These are phyloP conservation scores for Mamestra brassicae DNA, from an alignment of 2,888 invertebrate species.

Conservation along the genomic window DNA sequence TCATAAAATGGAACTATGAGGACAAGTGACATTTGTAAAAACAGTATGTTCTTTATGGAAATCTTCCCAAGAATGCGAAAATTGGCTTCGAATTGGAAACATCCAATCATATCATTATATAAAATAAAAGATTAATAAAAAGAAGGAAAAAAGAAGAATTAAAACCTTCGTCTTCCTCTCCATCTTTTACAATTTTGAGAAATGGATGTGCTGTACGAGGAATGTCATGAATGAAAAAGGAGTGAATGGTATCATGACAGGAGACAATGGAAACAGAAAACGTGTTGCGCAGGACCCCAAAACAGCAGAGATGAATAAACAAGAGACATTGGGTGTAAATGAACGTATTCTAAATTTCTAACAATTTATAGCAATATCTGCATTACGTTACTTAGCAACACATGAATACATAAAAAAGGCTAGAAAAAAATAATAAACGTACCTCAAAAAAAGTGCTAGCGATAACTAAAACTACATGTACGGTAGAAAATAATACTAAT, in stretches of 20 bases:
- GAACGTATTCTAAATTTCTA: too few species aligned
- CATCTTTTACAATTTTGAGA: not conserved
- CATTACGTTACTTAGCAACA: too few species aligned
- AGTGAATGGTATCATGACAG: not conserved
- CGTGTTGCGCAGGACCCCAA: not conserved
- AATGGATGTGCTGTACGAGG: not conserved
- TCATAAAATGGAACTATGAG: not conserved
- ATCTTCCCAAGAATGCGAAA: not conserved
- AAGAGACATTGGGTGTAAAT: not conserved
- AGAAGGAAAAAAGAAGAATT: not conserved
- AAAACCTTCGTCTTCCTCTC: not conserved
- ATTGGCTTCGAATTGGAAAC: not conserved
- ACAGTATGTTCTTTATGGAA: not conserved
- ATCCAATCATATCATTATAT: not conserved
- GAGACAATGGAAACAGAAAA: not conserved
- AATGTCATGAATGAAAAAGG: not conserved
- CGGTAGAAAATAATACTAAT: constrained; percentile 92
- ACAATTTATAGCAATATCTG: too few species aligned
- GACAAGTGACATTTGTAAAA: not conserved
- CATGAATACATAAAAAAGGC: not conserved
- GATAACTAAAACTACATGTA: constrained; percentile 91
- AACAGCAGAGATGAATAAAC: too few species aligned
- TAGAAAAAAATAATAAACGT: constrained; percentile 54
- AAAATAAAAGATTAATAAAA: not conserved
- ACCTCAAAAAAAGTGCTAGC: constrained; percentile 85